Percentiles rank a stretch among this genome's conserved stretches.
phyloP scores from a whole-genome alignment of 2,113 vertebrate genomes.

The Eublepharis macularius region DNA sequence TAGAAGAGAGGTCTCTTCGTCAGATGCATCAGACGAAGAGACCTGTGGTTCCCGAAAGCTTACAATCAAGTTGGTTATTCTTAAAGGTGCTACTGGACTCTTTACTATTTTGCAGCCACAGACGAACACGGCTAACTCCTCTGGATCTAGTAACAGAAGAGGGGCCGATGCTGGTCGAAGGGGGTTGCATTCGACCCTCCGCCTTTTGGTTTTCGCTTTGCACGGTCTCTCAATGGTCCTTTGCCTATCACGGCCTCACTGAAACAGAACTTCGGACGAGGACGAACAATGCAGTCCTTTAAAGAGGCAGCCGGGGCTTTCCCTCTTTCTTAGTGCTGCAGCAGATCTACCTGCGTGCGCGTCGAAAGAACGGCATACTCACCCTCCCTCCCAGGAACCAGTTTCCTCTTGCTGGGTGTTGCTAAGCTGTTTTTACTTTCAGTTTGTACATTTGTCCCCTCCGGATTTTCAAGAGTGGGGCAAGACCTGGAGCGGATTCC shows the following conservation, averaged over 20 bases:
- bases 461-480: neutral
- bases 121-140: too few species aligned
- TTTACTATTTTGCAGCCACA: too few species aligned
- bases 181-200: neutral
- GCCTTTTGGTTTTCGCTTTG: too few species aligned
- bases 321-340: neutral
- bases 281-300: neutral
- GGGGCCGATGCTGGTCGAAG: too few species aligned
- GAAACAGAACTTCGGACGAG: neutral
- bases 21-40: too few species aligned
- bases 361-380: neutral
- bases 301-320: neutral
- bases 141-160: too few species aligned
- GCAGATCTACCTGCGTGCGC: neutral
- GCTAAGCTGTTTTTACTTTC: constrained; percentile 25
- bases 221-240: neutral
- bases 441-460: neutral
- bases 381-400: constrained; percentile 5
- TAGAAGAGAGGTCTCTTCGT: too few species aligned
- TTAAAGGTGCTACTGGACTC: too few species aligned
- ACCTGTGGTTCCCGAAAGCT: too few species aligned
- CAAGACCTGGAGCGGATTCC: neutral
- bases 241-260: neutral
- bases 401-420: neutral
- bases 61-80: too few species aligned